Base-by-base conservation (phyloP, 2,888 invertebrate species). In the Archips crataeganus region DNA sequence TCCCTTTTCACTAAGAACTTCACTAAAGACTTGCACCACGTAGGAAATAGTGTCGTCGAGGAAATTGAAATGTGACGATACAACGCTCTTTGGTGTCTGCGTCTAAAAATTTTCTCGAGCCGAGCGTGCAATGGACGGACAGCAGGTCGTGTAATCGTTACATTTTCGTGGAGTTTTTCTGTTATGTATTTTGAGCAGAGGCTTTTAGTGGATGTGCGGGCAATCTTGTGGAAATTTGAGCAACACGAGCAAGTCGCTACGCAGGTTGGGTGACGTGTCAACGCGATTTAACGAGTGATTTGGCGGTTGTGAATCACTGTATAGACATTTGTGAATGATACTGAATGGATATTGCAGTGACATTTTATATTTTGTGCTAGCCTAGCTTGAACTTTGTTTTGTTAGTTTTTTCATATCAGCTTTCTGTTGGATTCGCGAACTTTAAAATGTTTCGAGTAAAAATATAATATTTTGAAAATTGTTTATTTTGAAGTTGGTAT, bases 181-280 rank as follows among this genome's bases (percentile, higher is more conserved):
- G 71, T 78, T 75, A 77, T 80, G 79, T 81, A 81, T 79, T 80
- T 76, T 75, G 68, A 23, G 23, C 23, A 23, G 23, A 76, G 77
- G 78, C 82, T 83, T 79, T 84, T 79, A 82, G 77, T 72, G 49
- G 65, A 61, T 59, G 54, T 67, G 51, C 15, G 45, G 65, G 60
- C 67, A 74, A 75, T 72, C 76, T 77, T 39, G 62, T 77, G 76
- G 75, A 75, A 75, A 72, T 45, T 54, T 51, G 23, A 62, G 57
- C 62, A 57, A 64, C 63, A 15, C 61, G 45, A 36, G 51, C 47
- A 60, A n/a, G n/a, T 42, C 34, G 36, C 23, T 15, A 36, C n/a
- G 39, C 11, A 4, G 9, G 59, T 15, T 51, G 36, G 69, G 66
- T 32, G 32, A 39, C 11, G n/a, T 34, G 36, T 23, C 9, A 45